Evolutionary conservation across 2,888 invertebrate species (phyloP), one percentile per base, ranked within the genome.

Genomic region (Monochamus alternatus): DNA sequence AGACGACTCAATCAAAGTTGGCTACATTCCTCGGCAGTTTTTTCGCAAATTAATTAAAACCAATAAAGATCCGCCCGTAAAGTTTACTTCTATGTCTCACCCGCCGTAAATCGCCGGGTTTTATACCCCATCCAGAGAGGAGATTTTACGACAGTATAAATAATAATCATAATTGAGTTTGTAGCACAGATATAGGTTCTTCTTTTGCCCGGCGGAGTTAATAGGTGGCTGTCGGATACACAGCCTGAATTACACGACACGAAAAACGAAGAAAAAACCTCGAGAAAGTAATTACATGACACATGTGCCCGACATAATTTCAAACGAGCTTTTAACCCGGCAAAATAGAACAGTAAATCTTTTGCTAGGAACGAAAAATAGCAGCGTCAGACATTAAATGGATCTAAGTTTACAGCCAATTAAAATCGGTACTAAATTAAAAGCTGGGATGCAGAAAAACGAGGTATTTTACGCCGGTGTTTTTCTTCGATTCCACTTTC

Each of bases 191-290:
- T 22, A 22, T 22, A 22, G 22, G 55, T 55, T 12, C 60, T 79
- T 77, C 78, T 79, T 81, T 81, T 84, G 83, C 81, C 84, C 82
- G 85, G 84, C 84, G 80, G 71, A 71, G 79, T 78, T 77, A 81
- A 83, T 81, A 81, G 83, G 84, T 84, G 84, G 83, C 77, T 79
- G 78, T 77, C 80, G 79, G 82, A 84, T 84, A 80, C 82, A 80
- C 80, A 79, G 78, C 65, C 78, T 80, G 83, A 83, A 84, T 84
- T 84, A 82, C 81, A 74, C 43, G 74, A 55, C 55, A 55, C 68
- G 67, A 73, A 79, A 66, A 79, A 79, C 74, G 64, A 73, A 74
- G 74, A 80, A 77, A 78, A 66, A 71, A 51, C 38, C 51, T 32
- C 8, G 9, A 44, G 51, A 75, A 76, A 81, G 81, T 84, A 84